A percentile compares a stretch with the other conserved stretches of the same genome.
phyloP scores from a whole-genome alignment of 2,797 vertebrate genomes.

The Aldrovandia affinis region DNA sequence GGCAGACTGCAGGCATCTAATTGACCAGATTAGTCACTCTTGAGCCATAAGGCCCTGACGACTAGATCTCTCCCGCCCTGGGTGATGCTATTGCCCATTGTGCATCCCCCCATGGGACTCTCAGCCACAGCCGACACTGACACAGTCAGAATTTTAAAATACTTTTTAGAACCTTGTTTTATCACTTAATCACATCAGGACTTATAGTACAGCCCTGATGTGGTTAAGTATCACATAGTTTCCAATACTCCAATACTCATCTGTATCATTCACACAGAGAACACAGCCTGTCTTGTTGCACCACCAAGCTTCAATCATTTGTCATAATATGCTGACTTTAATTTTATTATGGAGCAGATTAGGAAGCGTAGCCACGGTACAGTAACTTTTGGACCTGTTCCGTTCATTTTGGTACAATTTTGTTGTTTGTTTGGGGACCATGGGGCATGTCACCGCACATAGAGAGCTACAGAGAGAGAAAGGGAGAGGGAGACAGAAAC shows the following conservation, averaged over 20 bases:
- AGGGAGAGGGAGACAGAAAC: background rate
- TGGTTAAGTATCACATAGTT: too few species aligned
- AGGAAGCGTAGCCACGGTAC: background rate
- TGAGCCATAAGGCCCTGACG: background rate
- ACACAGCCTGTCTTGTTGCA: background rate
- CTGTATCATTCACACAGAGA: background rate
- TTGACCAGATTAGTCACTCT: background rate
- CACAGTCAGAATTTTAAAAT: background rate
- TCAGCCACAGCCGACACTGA: background rate
- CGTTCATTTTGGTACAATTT: background rate
- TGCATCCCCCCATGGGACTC: background rate
- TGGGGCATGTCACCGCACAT: background rate
- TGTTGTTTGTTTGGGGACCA: background rate
- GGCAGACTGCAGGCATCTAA: background rate
- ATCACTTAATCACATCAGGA: background rate
- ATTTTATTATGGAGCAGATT: background rate
- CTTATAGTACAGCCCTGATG: background rate
- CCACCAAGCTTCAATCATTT: background rate
- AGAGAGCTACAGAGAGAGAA: background rate
- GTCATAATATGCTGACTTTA: background rate
- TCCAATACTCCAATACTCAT: too few species aligned
- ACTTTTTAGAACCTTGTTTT: background rate
- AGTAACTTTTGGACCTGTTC: background rate
- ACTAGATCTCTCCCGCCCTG: background rate
- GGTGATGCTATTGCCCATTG: background rate